phyloP scores from a whole-genome alignment of 2,113 vertebrate genomes.

The Genyomyrus donnyi region DNA sequence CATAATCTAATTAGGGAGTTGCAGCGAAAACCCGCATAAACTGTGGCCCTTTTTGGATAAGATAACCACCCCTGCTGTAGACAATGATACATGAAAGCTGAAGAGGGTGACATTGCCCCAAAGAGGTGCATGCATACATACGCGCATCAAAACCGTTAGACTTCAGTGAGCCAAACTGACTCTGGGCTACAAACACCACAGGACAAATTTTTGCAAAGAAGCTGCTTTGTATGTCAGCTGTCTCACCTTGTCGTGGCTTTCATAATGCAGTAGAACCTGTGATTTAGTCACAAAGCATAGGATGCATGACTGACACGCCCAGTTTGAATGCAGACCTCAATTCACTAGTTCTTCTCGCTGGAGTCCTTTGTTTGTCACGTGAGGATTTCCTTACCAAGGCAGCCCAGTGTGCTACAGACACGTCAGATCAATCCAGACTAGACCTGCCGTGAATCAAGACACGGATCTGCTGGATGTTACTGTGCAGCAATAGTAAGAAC shows the following conservation, averaged over 20 bases:
- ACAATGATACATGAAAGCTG: not conserved
- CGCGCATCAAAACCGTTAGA: not conserved
- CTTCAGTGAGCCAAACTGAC: not conserved
- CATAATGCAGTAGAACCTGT: not conserved
- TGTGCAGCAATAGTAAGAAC: not conserved
- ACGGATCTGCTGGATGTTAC: not conserved
- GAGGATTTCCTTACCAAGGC: not conserved
- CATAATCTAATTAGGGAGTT: not conserved
- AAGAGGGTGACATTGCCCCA: not conserved
- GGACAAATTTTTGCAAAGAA: not conserved
- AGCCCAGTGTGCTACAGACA: not conserved
- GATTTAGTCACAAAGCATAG: not conserved
- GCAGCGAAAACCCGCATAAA: not conserved
- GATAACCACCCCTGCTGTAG: not conserved
- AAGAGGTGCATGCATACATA: not conserved
- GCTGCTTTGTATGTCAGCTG: not conserved
- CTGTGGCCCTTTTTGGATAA: not conserved
- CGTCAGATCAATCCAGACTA: not conserved
- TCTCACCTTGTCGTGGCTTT: not conserved
- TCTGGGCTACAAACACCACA: not conserved
- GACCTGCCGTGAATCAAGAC: not conserved
- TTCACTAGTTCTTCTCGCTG: not conserved
- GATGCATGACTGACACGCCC: not conserved
- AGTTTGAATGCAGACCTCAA: not conserved
- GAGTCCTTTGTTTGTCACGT: not conserved